Percentiles rank a stretch among this genome's conserved stretches.
These are phyloP conservation scores for Loripinus fragilis DNA, from an alignment of 2,888 invertebrate genomes.

Conservation along the genomic window DNA sequence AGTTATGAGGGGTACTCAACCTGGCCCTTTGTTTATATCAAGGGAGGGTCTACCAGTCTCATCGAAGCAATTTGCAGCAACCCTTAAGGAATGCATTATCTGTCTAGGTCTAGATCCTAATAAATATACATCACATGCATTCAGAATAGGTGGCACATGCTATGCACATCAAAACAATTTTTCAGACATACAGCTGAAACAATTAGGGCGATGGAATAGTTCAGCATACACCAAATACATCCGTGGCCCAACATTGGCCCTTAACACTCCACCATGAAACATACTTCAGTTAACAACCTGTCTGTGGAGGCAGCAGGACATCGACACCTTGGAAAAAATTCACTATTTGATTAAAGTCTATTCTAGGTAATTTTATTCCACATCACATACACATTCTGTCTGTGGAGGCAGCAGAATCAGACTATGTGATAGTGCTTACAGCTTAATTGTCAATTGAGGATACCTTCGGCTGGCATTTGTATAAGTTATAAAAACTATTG, in stretches of 20 bases:
- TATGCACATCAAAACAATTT: slow-evolving; percentile 5
- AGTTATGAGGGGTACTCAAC: not conserved
- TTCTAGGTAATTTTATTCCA: no score
- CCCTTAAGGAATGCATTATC: not conserved
- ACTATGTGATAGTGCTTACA: no score
- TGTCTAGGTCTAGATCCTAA: slow-evolving; percentile 4
- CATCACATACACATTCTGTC: no score
- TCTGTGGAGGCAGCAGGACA: no score
- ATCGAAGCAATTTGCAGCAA: not conserved
- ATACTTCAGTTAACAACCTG: no score
- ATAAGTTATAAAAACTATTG: no score
- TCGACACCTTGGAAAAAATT: no score
- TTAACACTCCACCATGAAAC: not conserved
- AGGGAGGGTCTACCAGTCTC: not conserved
- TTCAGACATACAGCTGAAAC: slow-evolving; percentile 15
- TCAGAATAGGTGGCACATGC: slow-evolving; percentile 39
- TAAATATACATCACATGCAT: slow-evolving; percentile 23
- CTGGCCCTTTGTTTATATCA: slow-evolving; percentile 30
- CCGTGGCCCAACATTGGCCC: not conserved
- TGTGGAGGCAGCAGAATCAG: no score
- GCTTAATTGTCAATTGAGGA: no score
- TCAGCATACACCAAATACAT: slow-evolving; percentile 39
- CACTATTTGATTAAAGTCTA: no score
- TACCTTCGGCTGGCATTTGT: no score
- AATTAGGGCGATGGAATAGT: slow-evolving; percentile 38